phyloP scores from a whole-genome alignment of 64 coral and sea anemone genomes.

The Exaiptasia diaphana region DNA sequence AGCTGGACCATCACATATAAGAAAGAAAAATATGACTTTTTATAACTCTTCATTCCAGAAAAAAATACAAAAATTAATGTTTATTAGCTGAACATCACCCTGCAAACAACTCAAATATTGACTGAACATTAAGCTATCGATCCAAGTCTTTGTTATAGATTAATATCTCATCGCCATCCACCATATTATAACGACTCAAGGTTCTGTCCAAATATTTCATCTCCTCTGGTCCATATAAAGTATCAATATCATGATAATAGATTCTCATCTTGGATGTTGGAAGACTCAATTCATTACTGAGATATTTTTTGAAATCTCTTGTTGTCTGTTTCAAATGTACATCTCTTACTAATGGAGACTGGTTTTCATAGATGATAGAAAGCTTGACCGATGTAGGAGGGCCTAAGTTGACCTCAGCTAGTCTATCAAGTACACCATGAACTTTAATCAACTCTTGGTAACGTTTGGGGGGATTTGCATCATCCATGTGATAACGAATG shows the following conservation, averaged over 20 bases:
- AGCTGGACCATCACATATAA: no score
- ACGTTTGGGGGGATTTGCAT: conserved; percentile 42
- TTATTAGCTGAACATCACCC: no score
- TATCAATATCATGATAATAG: conserved; percentile 56
- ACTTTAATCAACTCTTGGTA: conserved; percentile 46
- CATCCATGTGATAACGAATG: conserved; percentile 70
- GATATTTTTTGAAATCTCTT: conserved; percentile 70
- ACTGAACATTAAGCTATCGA: no score
- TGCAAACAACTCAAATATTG: no score
- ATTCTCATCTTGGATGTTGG: conserved; percentile 54
- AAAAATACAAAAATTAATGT: no score
- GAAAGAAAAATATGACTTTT: no score
- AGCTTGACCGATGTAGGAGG: conserved; percentile 54
- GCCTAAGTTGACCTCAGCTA: conserved; percentile 74
- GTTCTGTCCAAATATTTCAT: conserved; percentile 20
- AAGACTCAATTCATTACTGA: conserved; percentile 57
- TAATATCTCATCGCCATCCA: conserved; percentile 73
- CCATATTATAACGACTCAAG: conserved; percentile 35
- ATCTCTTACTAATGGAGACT: conserved; percentile 47
- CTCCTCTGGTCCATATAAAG: conserved; percentile 33
- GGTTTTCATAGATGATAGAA: conserved; percentile 57
- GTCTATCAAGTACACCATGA: conserved; percentile 59
- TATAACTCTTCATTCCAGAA: no score
- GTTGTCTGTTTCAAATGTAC: conserved; percentile 68
- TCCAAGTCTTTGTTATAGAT: no score